Evolutionary conservation across 37 sponge, comb jelly and placozoan species (phyloP).

Genomic region (Crambe crambe): DNA sequence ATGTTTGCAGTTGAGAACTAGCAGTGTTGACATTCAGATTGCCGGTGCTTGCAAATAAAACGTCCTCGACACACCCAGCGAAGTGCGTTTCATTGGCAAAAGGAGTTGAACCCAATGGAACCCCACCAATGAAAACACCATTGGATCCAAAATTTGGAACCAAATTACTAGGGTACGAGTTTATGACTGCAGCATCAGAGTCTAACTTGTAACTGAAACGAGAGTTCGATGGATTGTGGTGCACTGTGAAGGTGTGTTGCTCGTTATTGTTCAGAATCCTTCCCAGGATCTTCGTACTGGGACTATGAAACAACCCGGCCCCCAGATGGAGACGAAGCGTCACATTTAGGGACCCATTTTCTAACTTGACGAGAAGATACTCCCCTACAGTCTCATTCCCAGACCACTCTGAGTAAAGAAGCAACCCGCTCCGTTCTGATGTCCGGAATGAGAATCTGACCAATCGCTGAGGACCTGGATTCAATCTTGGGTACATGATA

Average conservation of each 20-base stretch:
- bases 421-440: slow-evolving; percentile 2
- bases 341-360: neutral
- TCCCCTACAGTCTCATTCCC: neutral
- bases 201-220: slow-evolving; percentile 2
- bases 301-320: neutral
- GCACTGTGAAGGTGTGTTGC: slow-evolving; percentile 10
- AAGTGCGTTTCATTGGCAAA: neutral
- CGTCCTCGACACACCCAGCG: slow-evolving; percentile 4
- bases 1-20: neutral
- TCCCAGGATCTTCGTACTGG: neutral
- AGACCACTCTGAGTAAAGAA: slow-evolving; percentile 12
- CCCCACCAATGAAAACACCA: slow-evolving; percentile 19
- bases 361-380: neutral
- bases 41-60: neutral
- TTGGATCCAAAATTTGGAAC: slow-evolving; percentile 3
- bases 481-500: slow-evolving; percentile 14
- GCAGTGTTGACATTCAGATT: neutral
- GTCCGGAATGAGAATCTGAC: slow-evolving; percentile 26
- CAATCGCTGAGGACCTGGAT: neutral
- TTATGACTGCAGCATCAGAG: neutral
- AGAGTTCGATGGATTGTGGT: neutral
- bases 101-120: neutral
- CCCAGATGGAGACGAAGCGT: neutral
- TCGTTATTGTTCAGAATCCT: slow-evolving; percentile 27
- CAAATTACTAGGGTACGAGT: neutral